A percentile compares a stretch with the other conserved stretches of the same genome.
phyloP scores from a whole-genome alignment of 2,113 vertebrate species.

The Syrmaticus mikado region DNA sequence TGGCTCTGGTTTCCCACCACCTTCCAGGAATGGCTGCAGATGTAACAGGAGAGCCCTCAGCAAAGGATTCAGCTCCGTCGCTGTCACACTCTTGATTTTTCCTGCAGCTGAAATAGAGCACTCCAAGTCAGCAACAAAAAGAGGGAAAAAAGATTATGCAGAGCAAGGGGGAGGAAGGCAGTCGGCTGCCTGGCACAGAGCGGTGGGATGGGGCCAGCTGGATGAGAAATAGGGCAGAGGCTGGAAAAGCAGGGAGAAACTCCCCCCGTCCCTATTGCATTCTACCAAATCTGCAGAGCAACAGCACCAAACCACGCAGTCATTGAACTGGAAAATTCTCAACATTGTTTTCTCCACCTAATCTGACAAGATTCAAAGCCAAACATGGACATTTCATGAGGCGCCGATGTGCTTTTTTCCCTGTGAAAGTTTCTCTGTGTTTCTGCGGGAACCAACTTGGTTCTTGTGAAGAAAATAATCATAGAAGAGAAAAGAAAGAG shows the following conservation, averaged over 20 bases:
- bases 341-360: background rate
- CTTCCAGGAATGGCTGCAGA: fast-evolving
- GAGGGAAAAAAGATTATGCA: background rate
- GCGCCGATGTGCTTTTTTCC: background rate
- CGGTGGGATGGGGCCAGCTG: background rate
- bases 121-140: background rate
- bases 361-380: background rate
- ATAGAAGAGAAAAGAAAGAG: background rate
- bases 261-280: background rate
- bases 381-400: constrained; percentile 9
- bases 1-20: background rate
- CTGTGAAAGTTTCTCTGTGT: background rate
- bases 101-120: background rate
- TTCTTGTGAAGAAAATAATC: background rate
- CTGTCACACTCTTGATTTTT: background rate
- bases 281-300: background rate
- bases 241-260: background rate
- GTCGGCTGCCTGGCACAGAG: background rate
- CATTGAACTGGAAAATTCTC: background rate
- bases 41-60: fast-evolving
- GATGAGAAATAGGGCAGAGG: background rate
- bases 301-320: background rate
- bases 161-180: background rate
- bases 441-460: background rate
- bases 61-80: background rate